Conservation (phyloP, 1,140 invertebrate species). For the Ceratitis capitata region DNA sequence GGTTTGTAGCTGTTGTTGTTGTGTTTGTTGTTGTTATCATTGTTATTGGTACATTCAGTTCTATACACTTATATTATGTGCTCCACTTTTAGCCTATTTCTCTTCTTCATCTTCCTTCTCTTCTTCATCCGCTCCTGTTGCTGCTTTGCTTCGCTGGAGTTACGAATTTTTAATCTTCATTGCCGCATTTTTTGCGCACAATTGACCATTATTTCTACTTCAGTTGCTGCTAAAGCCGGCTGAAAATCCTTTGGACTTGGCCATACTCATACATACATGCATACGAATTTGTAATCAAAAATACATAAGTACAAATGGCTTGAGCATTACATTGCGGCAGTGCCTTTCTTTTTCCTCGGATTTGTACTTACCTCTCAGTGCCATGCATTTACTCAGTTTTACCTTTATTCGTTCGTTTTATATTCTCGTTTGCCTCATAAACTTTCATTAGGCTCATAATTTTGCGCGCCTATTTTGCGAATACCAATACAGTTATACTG, state of each 20-base stretch:
- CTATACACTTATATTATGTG: not conserved
- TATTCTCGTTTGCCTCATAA: not conserved
- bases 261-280: not conserved
- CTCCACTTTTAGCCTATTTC: not conserved
- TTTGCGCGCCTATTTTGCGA: not conserved
- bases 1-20: too few relatives aligned
- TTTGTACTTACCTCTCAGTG: not conserved
- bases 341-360: too few relatives aligned
- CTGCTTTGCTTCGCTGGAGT: not conserved
- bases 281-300: not conserved
- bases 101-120: too few relatives aligned
- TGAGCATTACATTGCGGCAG: too few relatives aligned
- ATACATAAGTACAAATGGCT: not conserved
- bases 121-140: not conserved
- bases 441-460: constrained; percentile 3
- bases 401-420: not conserved
- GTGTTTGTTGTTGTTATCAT: too few relatives aligned
- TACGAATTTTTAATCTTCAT: constrained; percentile 32
- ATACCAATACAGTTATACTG: not conserved
- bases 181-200: constrained; percentile 29
- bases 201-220: constrained; percentile 29
- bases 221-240: not conserved
- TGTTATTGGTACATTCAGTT: not conserved
- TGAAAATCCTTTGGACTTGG: not conserved
- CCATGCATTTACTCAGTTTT: not conserved